phyloP scores from a whole-genome alignment of 2,797 vertebrate genomes.

The Columba guinea region DNA sequence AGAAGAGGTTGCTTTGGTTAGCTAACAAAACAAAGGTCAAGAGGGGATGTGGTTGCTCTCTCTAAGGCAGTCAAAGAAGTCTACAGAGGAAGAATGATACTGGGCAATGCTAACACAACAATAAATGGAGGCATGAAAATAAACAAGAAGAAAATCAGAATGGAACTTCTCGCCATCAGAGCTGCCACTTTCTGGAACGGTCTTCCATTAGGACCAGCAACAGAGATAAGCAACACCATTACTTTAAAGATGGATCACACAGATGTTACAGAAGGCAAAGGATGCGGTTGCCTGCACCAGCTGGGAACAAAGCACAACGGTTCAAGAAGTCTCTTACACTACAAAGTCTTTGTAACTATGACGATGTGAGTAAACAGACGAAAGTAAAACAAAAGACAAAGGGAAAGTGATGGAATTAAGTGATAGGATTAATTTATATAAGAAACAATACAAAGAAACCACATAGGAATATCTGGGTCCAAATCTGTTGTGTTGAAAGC shows the following conservation, averaged over 20 bases:
- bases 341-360: not conserved
- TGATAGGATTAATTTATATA: not conserved
- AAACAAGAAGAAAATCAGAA: not conserved
- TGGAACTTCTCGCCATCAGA: not conserved
- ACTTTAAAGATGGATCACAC: not conserved
- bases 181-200: not conserved
- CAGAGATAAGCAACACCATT: not conserved
- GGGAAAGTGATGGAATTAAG: not conserved
- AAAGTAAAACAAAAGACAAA: not conserved
- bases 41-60: not conserved
- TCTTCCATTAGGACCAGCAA: not conserved
- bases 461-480: not conserved
- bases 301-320: not conserved
- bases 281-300: not conserved
- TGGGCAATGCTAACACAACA: not conserved
- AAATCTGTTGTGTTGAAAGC: not conserved
- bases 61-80: not conserved
- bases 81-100: not conserved
- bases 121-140: not conserved
- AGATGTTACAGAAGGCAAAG: not conserved
- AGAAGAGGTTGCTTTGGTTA: not conserved
- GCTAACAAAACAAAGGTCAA: slow-evolving; percentile 15
- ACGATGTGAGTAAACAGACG: not conserved
- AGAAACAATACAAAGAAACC: not conserved
- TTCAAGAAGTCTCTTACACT: not conserved